Evolutionary conservation across 2,888 invertebrate genomes (phyloP).

Genomic region (Archips xylosteana): DNA sequence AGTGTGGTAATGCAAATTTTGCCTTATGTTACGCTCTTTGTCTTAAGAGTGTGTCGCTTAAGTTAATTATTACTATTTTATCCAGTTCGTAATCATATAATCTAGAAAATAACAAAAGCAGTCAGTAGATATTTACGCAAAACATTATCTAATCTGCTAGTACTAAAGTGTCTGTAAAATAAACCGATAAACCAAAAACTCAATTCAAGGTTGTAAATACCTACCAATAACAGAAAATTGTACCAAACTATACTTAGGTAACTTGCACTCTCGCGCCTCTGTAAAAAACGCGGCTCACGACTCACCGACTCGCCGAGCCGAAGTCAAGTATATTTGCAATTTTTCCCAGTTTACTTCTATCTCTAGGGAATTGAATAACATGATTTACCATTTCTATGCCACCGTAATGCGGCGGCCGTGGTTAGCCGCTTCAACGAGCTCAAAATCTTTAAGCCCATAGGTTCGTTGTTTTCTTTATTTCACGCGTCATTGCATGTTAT

Average conservation of each 20-base stretch:
- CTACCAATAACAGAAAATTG: not conserved
- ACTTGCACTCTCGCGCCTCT: not conserved
- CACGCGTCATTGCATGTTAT: conserved; percentile 24
- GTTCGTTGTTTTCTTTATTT: conserved; percentile 26
- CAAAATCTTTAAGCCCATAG: conserved; percentile 25
- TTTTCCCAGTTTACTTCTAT: conserved; percentile 29
- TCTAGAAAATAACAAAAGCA: too few relatives aligned
- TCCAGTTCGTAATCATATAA: too few relatives aligned
- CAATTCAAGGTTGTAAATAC: too few relatives aligned
- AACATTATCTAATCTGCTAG: too few relatives aligned
- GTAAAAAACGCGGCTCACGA: not conserved
- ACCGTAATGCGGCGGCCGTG: conserved; percentile 12
- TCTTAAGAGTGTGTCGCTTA: too few relatives aligned
- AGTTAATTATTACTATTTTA: too few relatives aligned
- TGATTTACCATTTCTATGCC: conserved; percentile 34
- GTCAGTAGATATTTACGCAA: too few relatives aligned
- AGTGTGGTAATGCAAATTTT: too few relatives aligned
- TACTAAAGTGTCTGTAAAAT: too few relatives aligned
- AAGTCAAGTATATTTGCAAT: conserved; percentile 15
- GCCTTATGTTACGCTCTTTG: too few relatives aligned
- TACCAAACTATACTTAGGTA: not conserved
- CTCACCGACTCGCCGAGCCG: conserved; percentile 6
- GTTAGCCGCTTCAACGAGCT: conserved; percentile 9
- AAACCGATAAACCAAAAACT: too few relatives aligned
- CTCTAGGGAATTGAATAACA: conserved; percentile 31